Conservation (phyloP, 2,888 invertebrate species). For the Incurvaria masculella region DNA sequence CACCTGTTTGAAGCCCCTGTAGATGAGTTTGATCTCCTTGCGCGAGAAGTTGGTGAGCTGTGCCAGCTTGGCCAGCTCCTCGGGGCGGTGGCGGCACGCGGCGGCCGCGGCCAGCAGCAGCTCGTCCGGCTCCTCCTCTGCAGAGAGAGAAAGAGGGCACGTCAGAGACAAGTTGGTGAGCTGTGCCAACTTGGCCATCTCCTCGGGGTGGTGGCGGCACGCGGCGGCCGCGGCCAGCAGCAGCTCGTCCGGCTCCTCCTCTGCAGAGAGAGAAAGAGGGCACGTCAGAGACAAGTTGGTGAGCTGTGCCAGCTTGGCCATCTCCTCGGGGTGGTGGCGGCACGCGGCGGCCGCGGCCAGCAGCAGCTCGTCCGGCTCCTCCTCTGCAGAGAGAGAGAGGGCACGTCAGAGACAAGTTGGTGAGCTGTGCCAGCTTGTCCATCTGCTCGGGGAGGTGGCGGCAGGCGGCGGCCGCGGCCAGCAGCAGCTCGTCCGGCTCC, state of each 20-base stretch:
- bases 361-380: constrained; percentile 64
- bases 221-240: constrained; percentile 58
- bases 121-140: constrained; percentile 73
- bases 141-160: constrained; percentile 29
- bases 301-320: constrained; percentile 69
- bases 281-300: too few species aligned
- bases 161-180: constrained; percentile 82
- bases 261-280: too few species aligned
- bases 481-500: constrained; percentile 63
- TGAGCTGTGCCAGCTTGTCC: constrained; percentile 69
- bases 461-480: constrained; percentile 60
- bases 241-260: constrained; percentile 69
- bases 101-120: constrained; percentile 52
- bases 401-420: too few species aligned
- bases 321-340: constrained; percentile 77
- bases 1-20: constrained; percentile 88
- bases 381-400: constrained; percentile 58
- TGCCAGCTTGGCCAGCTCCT: constrained; percentile 73
- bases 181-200: constrained; percentile 70
- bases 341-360: constrained; percentile 62
- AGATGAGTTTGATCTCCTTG: constrained; percentile 87
- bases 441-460: constrained; percentile 80
- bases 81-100: constrained; percentile 75
- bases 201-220: constrained; percentile 77
- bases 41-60: constrained; percentile 74